Percentiles rank a stretch among this genome's conserved stretches.
Evolutionary conservation across 2,113 vertebrate genomes (phyloP).

Genomic region (Philantomba maxwellii): DNA sequence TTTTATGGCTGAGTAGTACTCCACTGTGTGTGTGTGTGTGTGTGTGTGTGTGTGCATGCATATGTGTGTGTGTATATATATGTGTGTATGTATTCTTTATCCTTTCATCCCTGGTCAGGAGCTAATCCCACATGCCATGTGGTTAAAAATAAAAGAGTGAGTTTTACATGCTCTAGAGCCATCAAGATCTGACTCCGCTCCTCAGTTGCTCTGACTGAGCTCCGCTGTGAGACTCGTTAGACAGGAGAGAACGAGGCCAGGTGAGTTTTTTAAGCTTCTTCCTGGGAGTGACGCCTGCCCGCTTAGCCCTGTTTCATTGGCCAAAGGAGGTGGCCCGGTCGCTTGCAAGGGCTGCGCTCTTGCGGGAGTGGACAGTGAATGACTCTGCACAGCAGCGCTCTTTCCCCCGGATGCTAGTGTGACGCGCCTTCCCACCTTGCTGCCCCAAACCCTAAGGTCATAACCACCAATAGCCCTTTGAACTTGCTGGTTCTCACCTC

Average conservation of each 20-base stretch:
- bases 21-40: not conserved
- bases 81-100: not conserved
- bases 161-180: not conserved
- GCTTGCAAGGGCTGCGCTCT: not conserved
- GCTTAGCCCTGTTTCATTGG: not conserved
- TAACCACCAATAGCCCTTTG: not conserved
- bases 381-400: too few species aligned
- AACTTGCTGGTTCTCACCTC: not conserved
- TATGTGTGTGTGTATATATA: accelerated
- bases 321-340: not conserved
- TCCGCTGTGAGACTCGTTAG: not conserved
- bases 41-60: accelerated
- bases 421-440: not conserved
- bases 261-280: not conserved
- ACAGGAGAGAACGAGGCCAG: not conserved
- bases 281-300: not conserved
- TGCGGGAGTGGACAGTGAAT: not conserved
- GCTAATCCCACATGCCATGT: not conserved
- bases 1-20: not conserved
- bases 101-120: not conserved
- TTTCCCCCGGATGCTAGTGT: not conserved
- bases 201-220: not conserved
- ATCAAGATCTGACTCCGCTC: not conserved
- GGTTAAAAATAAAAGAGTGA: not conserved
- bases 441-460: not conserved